These are phyloP conservation scores for Drosophila watanabei DNA, from an alignment of 1,140 invertebrate genomes.

Conservation along the genomic window DNA sequence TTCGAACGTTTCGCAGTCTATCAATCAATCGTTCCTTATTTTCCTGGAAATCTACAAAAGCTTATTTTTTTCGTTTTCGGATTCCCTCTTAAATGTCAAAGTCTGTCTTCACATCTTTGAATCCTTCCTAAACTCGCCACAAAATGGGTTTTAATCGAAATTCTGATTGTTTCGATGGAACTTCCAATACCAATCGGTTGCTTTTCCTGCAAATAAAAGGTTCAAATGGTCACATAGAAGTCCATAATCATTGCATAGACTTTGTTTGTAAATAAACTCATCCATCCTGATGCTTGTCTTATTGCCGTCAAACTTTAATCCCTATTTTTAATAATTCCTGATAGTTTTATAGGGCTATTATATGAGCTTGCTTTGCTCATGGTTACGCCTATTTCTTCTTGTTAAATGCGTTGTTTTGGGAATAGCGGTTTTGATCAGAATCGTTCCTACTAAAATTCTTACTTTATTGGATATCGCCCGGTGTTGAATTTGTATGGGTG, in stretches of 20 bases:
- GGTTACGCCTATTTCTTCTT: not conserved
- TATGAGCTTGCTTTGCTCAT: conserved; percentile 2
- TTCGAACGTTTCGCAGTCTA: too few species aligned
- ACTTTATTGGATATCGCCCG: not conserved
- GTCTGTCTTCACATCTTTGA: not conserved
- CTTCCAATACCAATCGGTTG: conserved; percentile 1
- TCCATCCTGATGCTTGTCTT: conserved; percentile 1
- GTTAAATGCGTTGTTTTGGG: not conserved
- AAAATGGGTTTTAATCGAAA: not conserved
- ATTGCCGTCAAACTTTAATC: not conserved
- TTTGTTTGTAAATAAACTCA: conserved; percentile 10
- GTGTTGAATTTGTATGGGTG: not conserved
- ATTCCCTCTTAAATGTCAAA: not conserved
- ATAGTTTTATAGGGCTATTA: not conserved
- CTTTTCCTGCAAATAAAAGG: not conserved
- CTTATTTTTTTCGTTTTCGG: not conserved
- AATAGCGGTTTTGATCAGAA: not conserved
- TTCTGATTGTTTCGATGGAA: not conserved
- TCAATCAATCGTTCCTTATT: too few species aligned
- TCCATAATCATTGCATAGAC: not conserved
- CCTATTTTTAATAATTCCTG: conserved; percentile 2
- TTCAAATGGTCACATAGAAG: conserved; percentile 4
- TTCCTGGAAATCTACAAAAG: not conserved
- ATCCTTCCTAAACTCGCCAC: not conserved
- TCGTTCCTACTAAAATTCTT: not conserved